Conservation (phyloP, 2,888 invertebrate species). For the Trichopria drosophilae region DNA sequence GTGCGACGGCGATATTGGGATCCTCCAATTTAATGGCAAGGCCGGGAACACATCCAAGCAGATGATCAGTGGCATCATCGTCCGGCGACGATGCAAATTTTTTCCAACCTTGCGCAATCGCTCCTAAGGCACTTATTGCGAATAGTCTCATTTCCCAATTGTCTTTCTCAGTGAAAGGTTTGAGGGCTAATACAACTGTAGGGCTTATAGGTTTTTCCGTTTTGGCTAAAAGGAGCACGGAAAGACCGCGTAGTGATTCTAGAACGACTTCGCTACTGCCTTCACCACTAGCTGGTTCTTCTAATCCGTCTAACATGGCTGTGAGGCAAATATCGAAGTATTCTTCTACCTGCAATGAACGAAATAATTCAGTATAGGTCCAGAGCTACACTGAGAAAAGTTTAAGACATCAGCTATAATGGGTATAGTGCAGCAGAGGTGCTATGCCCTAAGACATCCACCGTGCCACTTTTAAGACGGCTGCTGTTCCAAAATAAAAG, state of each 20-base stretch:
- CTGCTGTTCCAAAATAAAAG: too few species aligned
- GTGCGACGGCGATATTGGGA: conserved; percentile 39
- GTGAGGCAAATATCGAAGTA: conserved; percentile 49
- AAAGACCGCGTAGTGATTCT: conserved; percentile 49
- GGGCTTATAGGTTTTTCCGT: conserved; percentile 47
- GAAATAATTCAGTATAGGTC: conserved; percentile 3
- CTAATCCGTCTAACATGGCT: conserved; percentile 50
- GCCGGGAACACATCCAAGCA: conserved; percentile 50
- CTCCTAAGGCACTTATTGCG: conserved; percentile 46
- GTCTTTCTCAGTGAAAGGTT: conserved; percentile 53
- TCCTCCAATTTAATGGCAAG: conserved; percentile 51
- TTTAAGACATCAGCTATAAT: too few species aligned
- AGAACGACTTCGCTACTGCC: conserved; percentile 49
- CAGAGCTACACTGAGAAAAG: too few species aligned
- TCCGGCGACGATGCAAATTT: conserved; percentile 39
- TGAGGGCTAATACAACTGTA: conserved; percentile 48
- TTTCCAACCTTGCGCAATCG: conserved; percentile 45
- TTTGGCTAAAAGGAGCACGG: conserved; percentile 44
- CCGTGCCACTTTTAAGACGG: too few species aligned
- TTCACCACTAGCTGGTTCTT: conserved; percentile 46
- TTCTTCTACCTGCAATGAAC: conserved; percentile 42
- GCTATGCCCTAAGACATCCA: too few species aligned
- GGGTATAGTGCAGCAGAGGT: too few species aligned
- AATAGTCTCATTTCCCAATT: conserved; percentile 50
- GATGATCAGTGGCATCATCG: conserved; percentile 49